Base-by-base conservation (phyloP, 2,888 invertebrate genomes). In the Nomada hirtipes region DNA sequence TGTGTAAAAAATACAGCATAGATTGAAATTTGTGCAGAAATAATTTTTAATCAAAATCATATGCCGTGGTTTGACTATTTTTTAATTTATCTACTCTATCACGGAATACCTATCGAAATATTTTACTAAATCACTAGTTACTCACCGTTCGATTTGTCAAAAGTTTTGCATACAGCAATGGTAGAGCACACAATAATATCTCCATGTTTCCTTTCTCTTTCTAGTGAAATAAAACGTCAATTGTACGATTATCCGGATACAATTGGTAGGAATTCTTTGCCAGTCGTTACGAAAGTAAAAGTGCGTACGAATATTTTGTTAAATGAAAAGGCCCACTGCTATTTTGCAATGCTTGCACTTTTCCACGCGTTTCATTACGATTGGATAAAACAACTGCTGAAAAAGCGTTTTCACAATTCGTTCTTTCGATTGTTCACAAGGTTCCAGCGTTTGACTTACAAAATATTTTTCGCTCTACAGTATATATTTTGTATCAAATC, bases 151-250 rank as follows among this genome's bases (percentile, higher is more conserved):
- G 36, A 60, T 53, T 36, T 1, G 9, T 1, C 18, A 78, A 13
- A 15, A 67, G 11, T 55, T 71, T 55, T 1, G 18, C 1, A 47
- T 60, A 78, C 4, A 61, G 1, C 10, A 71, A 18, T 3, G 79
- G 53, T 60, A 79, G 13, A 1, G 1, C 3, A 20, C 44, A 65
- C 20, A 78, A 13, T n/a, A 67, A 2, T 0, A 55, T 26, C n/a
- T 78, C 65, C 79, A 79, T 77, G 52, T 18, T 69, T 23, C 1
- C 26, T 50, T 3, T 50, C 26, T 47, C 50, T 11, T 15, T 47
- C 4, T 15, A 11, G 13, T 26, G 11, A 26, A 15, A 36, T 36
- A 7, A 55, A 57, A 57, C 23, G 13, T 11, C 13, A 2, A 26
- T 4, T 57, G 23, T 15, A 13, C 23, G 26, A 23, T 26, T 57